phyloP scores from a whole-genome alignment of 2,888 invertebrate genomes.

The Fabriciana adippe region DNA sequence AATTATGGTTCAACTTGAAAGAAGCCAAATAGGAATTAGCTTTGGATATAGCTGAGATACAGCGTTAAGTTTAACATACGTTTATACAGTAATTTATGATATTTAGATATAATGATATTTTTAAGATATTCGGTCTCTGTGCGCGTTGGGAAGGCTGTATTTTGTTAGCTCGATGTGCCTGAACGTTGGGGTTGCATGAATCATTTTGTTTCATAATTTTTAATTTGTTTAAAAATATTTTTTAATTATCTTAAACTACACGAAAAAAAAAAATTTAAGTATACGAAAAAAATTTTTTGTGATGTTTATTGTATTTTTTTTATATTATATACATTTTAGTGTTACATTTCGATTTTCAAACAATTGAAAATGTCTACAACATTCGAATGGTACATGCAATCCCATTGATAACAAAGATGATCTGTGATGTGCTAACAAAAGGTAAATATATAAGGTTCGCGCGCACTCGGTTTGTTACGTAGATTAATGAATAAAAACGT shows the following conservation, averaged over 20 bases:
- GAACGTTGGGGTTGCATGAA: conserved; percentile 33
- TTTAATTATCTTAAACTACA: background rate
- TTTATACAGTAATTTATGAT: conserved; percentile 52
- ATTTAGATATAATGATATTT: conserved; percentile 40
- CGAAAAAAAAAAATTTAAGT: too few relatives aligned
- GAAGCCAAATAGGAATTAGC: conserved; percentile 80
- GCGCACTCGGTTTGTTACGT: conserved; percentile 19
- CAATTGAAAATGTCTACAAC: too few relatives aligned
- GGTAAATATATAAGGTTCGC: conserved; percentile 39
- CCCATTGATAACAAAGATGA: conserved; percentile 46
- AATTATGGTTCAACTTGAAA: conserved; percentile 81
- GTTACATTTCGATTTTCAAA: too few relatives aligned
- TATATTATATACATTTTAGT: too few relatives aligned
- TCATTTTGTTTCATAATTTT: background rate
- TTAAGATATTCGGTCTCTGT: conserved; percentile 45
- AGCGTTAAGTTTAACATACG: conserved; percentile 47
- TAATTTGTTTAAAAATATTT: background rate
- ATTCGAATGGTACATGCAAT: conserved; percentile 19
- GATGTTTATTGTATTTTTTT: too few relatives aligned
- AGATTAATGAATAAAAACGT: conserved; percentile 41
- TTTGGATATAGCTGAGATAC: conserved; percentile 60
- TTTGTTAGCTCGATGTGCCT: conserved; percentile 73
- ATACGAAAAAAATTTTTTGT: too few relatives aligned
- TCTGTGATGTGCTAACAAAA: conserved; percentile 77
- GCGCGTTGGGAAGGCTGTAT: conserved; percentile 58